These are phyloP conservation scores for Callinectes sapidus DNA, from an alignment of 2,888 invertebrate genomes.

Conservation along the genomic window DNA sequence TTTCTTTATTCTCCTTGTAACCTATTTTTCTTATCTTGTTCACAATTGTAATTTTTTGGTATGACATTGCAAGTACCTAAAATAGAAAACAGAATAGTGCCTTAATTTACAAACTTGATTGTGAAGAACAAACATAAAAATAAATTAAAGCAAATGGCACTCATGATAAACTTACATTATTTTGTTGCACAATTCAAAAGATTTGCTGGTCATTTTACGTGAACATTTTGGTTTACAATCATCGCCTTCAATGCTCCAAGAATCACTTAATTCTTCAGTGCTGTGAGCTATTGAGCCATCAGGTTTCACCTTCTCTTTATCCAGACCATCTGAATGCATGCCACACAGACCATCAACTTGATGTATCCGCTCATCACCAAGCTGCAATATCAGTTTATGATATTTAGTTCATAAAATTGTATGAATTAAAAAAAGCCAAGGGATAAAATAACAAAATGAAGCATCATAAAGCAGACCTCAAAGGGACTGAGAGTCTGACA, in stretches of 20 bases:
- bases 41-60: not conserved
- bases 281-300: slow-evolving; percentile 81
- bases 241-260: slow-evolving; percentile 79
- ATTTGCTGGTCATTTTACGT: slow-evolving; percentile 81
- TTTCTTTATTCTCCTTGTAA: too few species aligned
- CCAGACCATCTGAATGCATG: slow-evolving; percentile 81
- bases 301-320: slow-evolving; percentile 84
- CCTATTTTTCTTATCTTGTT: not conserved
- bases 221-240: slow-evolving; percentile 80
- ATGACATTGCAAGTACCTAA: not conserved
- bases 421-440: not conserved
- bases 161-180: slow-evolving; percentile 79
- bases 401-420: not conserved
- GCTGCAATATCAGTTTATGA: slow-evolving; percentile 75
- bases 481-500: not conserved
- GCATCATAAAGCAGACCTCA: not conserved
- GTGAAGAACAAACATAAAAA: not conserved
- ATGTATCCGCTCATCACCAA: slow-evolving; percentile 80
- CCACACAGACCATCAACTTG: slow-evolving; percentile 89
- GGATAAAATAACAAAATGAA: not conserved
- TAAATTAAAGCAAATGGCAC: not conserved
- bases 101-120: not conserved
- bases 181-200: slow-evolving; percentile 83
- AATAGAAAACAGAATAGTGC: too few species aligned
- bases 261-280: slow-evolving; percentile 85